Conservation (phyloP, 2,888 invertebrate species). For the Actias luna region DNA sequence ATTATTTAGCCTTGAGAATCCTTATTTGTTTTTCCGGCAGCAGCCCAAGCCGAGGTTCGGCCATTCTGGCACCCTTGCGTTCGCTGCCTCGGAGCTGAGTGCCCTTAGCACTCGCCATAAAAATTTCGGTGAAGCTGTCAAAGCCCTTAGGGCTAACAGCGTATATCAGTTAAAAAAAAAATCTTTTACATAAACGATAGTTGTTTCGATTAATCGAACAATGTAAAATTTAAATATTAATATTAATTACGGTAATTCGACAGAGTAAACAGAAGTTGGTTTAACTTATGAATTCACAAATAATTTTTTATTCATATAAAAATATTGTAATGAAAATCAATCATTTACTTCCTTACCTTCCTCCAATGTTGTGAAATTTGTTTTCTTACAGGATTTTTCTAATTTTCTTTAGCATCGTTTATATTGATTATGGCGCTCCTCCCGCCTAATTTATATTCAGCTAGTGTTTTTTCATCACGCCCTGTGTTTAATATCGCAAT, state of each 20-base stretch:
- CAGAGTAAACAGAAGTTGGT: background rate
- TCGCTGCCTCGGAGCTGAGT: no score
- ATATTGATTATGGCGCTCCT: conserved; percentile 81
- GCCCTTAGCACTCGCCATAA: no score
- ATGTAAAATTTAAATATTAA: background rate
- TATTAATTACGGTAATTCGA: background rate
- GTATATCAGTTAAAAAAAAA: no score
- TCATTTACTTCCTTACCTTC: conserved; percentile 30
- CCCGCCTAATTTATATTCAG: conserved; percentile 82
- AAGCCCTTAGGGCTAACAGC: no score
- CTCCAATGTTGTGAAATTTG: conserved; percentile 73
- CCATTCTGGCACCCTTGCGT: no score
- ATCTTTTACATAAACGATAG: no score
- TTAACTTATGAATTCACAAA: background rate
- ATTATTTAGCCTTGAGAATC: no score
- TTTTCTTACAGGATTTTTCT: conserved; percentile 80
- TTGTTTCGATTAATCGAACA: no score
- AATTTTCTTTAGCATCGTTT: conserved; percentile 82
- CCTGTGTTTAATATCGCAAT: conserved; percentile 81
- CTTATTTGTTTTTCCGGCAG: no score
- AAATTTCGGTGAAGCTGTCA: no score
- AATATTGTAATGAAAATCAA: conserved; percentile 12
- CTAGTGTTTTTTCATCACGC: conserved; percentile 82
- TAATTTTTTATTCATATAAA: background rate
- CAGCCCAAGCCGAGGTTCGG: no score